Base-by-base conservation (phyloP, 2,797 vertebrate species). In the Sparidentex hasta region DNA sequence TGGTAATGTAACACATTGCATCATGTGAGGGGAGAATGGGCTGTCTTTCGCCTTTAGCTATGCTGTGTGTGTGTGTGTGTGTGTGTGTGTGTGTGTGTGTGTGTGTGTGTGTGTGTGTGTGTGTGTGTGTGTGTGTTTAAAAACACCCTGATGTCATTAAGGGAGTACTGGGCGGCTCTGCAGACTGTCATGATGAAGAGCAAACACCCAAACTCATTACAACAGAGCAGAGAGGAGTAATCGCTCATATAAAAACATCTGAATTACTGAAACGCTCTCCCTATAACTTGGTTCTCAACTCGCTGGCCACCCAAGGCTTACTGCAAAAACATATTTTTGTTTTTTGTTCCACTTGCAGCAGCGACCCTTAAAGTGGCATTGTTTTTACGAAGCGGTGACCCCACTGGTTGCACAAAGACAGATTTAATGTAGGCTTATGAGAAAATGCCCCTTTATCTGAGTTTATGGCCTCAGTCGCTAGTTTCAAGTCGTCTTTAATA, bases 81-180 rank as follows among this genome's bases (percentile, higher is more conserved):
- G 52, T 21, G n/a, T 41, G 9, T 59, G 55, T 23, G 7, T 48
- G 20, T 38, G 4, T 33, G 41, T 78, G 20, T n/a, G 46, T 64
- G 51, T 25, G 65, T 20, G 25, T 25, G 25, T 25, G 25, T 25
- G 25, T 25, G 27, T 27, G 27, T 27, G 27, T 27, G 27, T 4
- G 27, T 27, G 27, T 27, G 27, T 27, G 27, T 3, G 27, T 27
- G 27, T 3, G 4, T 27, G 27, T 27, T 27, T 27, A 27, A 64
- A 85, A 77, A 63, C 79, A 55, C 4, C n/a, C 38, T 85, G 78
- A 82, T 80, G 84, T 75, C 80, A 86, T 80, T 69, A 76, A 65
- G 62, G 77, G 59, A 64, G 44, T 9, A 76, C 47, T n/a, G 46
- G 64, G 65, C 18, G 3, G 51, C 29, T 67, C 63, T 48, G 50